Conservation (phyloP, 2,888 invertebrate species). For the Spilosoma lubricipeda region DNA sequence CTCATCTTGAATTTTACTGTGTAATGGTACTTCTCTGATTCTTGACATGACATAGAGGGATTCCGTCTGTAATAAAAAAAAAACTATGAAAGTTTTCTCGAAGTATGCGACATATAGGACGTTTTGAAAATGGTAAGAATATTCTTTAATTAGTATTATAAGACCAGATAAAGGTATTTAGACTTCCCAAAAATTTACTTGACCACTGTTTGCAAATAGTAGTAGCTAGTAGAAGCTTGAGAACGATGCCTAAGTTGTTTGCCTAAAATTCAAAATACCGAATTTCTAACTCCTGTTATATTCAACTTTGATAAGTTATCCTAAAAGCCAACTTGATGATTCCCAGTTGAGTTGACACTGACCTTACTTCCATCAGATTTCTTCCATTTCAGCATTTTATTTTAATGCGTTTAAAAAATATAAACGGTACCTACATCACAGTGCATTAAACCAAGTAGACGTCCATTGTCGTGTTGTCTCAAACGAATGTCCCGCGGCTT, state of each 20-base stretch:
- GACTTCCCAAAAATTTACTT: too few relatives aligned
- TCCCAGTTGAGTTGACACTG: too few relatives aligned
- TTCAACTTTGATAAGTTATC: not conserved
- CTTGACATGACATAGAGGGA: conserved; percentile 55
- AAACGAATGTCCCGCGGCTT: conserved; percentile 56
- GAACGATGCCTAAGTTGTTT: not conserved
- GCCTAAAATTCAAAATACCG: not conserved
- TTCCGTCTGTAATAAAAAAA: conserved; percentile 43
- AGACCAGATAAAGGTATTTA: too few relatives aligned
- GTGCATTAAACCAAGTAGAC: conserved; percentile 61
- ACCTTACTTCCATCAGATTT: not conserved
- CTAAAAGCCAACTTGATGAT: too few relatives aligned
- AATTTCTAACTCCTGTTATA: not conserved
- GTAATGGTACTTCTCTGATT: conserved; percentile 58
- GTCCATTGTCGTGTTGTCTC: conserved; percentile 67
- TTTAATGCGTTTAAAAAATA: not conserved
- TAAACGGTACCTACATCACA: conserved; percentile 60
- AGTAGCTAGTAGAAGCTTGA: too few relatives aligned
- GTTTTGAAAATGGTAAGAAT: too few relatives aligned
- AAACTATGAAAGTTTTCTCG: not conserved
- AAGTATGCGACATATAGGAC: not conserved
- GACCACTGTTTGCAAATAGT: too few relatives aligned
- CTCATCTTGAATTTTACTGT: conserved; percentile 58
- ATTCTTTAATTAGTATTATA: too few relatives aligned
- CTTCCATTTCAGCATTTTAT: not conserved